Percentiles rank a stretch among this genome's conserved stretches.
phyloP scores from a whole-genome alignment of 1,140 invertebrate genomes.

The Drosophila murphyi region DNA sequence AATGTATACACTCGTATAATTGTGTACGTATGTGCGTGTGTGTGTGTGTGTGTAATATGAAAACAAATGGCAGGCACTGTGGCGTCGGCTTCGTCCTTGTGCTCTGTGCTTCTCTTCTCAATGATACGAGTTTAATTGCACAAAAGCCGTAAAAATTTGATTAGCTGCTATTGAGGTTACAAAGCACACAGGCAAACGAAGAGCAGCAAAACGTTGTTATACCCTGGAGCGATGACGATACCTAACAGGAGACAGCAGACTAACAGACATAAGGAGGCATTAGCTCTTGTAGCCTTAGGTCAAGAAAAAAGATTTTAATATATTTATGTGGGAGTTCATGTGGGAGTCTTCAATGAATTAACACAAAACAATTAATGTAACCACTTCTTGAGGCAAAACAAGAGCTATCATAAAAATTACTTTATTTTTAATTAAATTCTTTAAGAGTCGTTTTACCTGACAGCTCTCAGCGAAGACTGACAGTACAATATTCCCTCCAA shows the following conservation, averaged over 20 bases:
- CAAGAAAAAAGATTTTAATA: no score
- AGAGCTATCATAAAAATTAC: no score
- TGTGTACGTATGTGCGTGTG: conserved; percentile 2
- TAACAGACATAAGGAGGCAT: neutral
- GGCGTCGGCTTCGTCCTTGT: neutral
- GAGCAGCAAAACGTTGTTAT: neutral
- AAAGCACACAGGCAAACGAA: neutral
- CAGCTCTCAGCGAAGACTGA: no score
- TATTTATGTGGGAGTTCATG: no score
- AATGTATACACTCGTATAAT: conserved; percentile 14
- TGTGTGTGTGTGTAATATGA: conserved; percentile 48
- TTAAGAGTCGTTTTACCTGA: no score
- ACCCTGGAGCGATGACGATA: neutral
- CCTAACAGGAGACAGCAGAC: neutral
- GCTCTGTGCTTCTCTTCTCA: conserved; percentile 4
- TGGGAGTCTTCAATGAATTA: no score
- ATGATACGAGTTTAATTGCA: conserved; percentile 62
- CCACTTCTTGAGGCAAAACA: no score
- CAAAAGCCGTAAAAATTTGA: conserved; percentile 56
- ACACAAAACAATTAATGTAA: no score
- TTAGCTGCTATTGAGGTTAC: conserved; percentile 34
- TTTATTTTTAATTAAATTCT: neutral
- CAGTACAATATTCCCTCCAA: no score
- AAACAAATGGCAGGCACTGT: conserved; percentile 55
- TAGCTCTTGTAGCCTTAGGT: neutral